Base-by-base conservation (phyloP, 2,888 invertebrate genomes). In the Drosophila melanosoma region DNA sequence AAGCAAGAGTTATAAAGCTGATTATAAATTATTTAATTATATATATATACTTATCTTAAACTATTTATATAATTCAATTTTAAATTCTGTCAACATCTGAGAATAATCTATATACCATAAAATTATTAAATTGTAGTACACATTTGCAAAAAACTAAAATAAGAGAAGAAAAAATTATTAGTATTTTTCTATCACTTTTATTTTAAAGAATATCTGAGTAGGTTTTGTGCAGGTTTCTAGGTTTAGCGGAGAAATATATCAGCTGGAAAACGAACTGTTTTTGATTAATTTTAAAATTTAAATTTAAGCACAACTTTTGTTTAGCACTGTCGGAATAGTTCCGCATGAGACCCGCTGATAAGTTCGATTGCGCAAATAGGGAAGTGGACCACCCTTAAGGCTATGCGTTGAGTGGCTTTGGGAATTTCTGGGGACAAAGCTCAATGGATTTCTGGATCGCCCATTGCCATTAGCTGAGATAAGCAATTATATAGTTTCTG, bases 391-490 rank as follows among this genome's bases (percentile, higher is more conserved):
- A 15, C 89, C 83, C 85, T 83, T 35, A 7, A 35, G 45, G 54
- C 70, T 65, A 32, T 33, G 20, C 8, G 23, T 4, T 40, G 23
- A 52, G 10, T 8, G 10, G 32, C 11, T 29, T 3, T 80, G 83
- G 88, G 79, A 85, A 69, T 68, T 48, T 51, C 38, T 52, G 56
- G 58, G 70, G 78, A 80, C 78, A 68, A 80, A 77, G 78, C 82
- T 76, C 66, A 69, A 84, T 76, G 79, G 70, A 11, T 54, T 51
- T 20, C 15, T 48, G 3, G 54, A 53, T 48, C 45, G 33, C 11
- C 59, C 57, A 69, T 52, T 54, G 69, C 67, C 59, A 69, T 35
- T 45, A 35, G 59, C 52, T 45, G 23, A 48, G 72, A 64, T 67
- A 76, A 53, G 62, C 26, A 33, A 35, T 69, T 53, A n/a, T 45